Evolutionary conservation across 1,140 invertebrate species (phyloP).

Genomic region (Papilio xuthus): DNA sequence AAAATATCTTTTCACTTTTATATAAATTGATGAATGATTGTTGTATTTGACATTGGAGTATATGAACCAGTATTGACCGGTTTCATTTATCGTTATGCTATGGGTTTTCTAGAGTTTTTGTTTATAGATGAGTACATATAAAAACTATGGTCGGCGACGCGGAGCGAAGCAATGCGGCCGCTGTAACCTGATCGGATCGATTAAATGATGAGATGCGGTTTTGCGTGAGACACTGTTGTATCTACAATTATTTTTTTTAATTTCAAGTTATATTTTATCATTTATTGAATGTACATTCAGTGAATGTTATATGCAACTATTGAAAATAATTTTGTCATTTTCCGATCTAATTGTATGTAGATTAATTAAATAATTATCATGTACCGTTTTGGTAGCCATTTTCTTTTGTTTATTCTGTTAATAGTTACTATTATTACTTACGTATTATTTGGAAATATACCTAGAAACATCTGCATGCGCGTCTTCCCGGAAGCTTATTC

Average conservation of each 20-base stretch:
- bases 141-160: conserved; percentile 25
- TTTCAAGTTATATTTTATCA: background rate
- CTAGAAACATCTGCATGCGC: background rate
- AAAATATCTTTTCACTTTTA: too few species aligned
- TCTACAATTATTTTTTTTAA: background rate
- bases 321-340: too few species aligned
- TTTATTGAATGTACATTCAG: too few species aligned
- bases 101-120: conserved; percentile 32
- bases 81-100: conserved; percentile 24
- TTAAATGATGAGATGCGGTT: conserved; percentile 35
- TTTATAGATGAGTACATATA: conserved; percentile 20
- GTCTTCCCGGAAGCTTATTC: background rate
- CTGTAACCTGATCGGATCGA: conserved; percentile 37
- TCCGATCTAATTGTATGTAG: too few species aligned
- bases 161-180: conserved; percentile 20
- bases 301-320: background rate
- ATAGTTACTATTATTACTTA: background rate
- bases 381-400: background rate
- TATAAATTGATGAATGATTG: too few species aligned
- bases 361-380: too few species aligned
- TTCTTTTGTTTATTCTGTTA: background rate
- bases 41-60: background rate
- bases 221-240: conserved; percentile 20
- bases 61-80: background rate
- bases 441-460: background rate